Evolutionary conservation across 2,113 vertebrate genomes (phyloP).

Genomic region (Merops nubicus): DNA sequence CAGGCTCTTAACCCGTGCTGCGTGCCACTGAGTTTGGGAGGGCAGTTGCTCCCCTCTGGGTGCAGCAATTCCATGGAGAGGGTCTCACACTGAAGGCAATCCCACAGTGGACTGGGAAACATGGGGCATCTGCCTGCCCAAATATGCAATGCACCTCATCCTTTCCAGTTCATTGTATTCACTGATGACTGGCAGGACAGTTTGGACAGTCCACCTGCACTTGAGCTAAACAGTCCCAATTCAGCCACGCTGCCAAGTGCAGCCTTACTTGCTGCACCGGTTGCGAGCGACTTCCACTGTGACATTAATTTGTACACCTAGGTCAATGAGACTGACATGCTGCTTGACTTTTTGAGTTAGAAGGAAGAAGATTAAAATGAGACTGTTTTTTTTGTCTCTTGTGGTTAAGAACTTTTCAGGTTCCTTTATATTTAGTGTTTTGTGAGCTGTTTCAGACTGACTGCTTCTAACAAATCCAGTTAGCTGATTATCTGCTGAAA

Average conservation of each 20-base stretch:
- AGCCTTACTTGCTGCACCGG: neutral
- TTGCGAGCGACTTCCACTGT: neutral
- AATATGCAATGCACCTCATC: no score
- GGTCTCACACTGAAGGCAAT: neutral
- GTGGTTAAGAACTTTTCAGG: neutral
- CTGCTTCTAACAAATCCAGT: neutral
- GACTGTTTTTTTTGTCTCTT: neutral
- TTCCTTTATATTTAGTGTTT: neutral
- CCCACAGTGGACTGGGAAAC: neutral
- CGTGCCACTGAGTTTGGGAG: neutral
- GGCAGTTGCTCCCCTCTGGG: neutral
- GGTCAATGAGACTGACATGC: neutral
- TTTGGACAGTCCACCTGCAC: neutral
- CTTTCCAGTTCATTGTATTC: neutral
- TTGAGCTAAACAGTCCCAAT: neutral
- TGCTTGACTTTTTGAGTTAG: neutral
- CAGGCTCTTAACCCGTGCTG: neutral
- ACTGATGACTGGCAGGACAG: neutral
- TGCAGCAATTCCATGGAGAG: accelerated
- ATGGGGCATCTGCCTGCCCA: no score
- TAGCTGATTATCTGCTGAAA: neutral
- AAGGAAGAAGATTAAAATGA: neutral
- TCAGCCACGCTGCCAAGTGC: neutral
- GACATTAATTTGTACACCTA: neutral
- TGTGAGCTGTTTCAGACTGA: neutral